phyloP scores from a whole-genome alignment of 2,797 vertebrate genomes.

The Enteromius fasciolatus region DNA sequence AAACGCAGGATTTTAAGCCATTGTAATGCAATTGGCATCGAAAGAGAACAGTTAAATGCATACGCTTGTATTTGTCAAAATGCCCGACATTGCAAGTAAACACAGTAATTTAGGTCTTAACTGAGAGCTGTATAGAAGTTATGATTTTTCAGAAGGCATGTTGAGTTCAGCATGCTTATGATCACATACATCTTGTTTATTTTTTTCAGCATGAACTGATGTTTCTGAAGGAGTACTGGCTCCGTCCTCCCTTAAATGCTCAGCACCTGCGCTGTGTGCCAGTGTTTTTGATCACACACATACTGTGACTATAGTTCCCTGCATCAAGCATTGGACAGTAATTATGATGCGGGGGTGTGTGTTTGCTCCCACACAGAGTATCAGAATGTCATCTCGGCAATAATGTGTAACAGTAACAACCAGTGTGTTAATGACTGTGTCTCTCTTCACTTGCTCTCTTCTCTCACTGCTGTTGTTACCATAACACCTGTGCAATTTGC shows the following conservation, averaged over 20 bases:
- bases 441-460: slow-evolving; percentile 33
- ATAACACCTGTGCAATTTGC: slow-evolving; percentile 36
- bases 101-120: no score
- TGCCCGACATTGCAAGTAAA: neutral
- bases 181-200: neutral
- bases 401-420: slow-evolving; percentile 50
- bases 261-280: slow-evolving; percentile 12
- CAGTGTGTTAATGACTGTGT: slow-evolving; percentile 51
- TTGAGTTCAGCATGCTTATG: neutral
- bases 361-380: slow-evolving; percentile 70
- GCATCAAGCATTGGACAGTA: slow-evolving; percentile 65
- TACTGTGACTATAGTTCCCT: slow-evolving; percentile 31
- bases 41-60: neutral
- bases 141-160: neutral
- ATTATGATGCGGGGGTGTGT: slow-evolving; percentile 71
- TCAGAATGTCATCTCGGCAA: slow-evolving; percentile 53
- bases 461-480: slow-evolving; percentile 23
- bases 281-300: slow-evolving; percentile 12
- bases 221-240: slow-evolving; percentile 5
- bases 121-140: neutral
- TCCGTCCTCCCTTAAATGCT: neutral
- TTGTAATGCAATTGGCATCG: neutral
- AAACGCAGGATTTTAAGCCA: neutral
- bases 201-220: neutral
- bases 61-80: neutral